A percentile compares a stretch with the other conserved stretches of the same genome.
Evolutionary conservation across 2,113 vertebrate genomes (phyloP).

Genomic region (Eretmochelys imbricata): DNA sequence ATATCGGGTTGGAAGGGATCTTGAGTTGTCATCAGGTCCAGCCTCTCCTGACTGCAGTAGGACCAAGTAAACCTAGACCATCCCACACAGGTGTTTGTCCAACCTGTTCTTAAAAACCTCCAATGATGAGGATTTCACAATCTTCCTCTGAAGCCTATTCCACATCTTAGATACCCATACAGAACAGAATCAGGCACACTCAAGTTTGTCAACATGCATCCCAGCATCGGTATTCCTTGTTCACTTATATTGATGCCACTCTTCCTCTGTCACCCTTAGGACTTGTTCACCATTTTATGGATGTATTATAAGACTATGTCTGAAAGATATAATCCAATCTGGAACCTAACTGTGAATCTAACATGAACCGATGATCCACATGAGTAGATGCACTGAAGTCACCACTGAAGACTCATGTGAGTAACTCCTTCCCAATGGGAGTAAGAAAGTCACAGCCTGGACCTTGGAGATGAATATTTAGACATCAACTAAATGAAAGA

Average conservation of each 20-base stretch:
- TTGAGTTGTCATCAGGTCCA: neutral
- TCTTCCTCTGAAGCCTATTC: neutral
- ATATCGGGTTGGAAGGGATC: too few species aligned
- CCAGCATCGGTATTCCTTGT: accelerated
- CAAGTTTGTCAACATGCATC: neutral
- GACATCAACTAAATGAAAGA: neutral
- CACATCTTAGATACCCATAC: neutral
- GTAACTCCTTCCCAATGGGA: neutral
- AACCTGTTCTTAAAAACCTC: neutral
- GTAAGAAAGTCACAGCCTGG: neutral
- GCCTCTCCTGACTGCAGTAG: neutral
- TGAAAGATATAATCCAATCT: accelerated
- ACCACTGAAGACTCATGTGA: neutral
- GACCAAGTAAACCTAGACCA: neutral
- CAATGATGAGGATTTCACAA: neutral
- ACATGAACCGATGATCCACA: neutral
- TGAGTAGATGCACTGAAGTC: neutral
- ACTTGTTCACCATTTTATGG: neutral
- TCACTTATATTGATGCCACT: neutral
- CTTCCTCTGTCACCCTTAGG: accelerated
- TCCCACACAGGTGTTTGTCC: neutral
- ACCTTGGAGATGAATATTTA: neutral
- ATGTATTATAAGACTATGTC: neutral
- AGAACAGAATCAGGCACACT: neutral
- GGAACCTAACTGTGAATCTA: neutral